Conservation (phyloP, 1,140 invertebrate species). For the Zaprionus vittiger region DNA sequence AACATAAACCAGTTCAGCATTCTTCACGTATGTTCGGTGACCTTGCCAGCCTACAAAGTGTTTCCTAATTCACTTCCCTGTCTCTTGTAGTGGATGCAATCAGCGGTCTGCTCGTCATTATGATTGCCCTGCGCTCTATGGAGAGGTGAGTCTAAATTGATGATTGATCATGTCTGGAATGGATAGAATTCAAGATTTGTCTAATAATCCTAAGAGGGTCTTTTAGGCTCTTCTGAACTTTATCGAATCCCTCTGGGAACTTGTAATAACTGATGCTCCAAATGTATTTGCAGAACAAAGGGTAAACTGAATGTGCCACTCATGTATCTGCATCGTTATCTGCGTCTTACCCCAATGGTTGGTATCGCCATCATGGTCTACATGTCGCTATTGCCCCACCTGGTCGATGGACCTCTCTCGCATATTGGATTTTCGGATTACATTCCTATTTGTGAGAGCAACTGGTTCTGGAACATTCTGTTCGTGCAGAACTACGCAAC, state of each 20-base stretch:
- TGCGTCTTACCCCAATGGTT: constrained; percentile 70
- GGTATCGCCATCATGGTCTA: constrained; percentile 57
- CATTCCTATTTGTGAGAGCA: constrained; percentile 22
- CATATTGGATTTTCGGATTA: constrained; percentile 64
- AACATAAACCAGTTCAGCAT: constrained; percentile 48
- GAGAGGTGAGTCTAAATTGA: constrained; percentile 85
- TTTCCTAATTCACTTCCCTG: not conserved
- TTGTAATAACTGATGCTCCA: no score
- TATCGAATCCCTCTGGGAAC: no score
- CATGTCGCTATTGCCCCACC: constrained; percentile 43
- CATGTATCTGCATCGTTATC: constrained; percentile 76
- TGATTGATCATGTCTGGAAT: no score
- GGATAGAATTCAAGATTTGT: no score
- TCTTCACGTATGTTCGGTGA: constrained; percentile 1
- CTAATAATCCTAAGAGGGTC: no score
- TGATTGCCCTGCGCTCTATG: constrained; percentile 87
- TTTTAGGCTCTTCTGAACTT: no score
- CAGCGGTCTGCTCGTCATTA: constrained; percentile 88
- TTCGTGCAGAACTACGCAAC: constrained; percentile 70
- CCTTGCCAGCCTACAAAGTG: not conserved
- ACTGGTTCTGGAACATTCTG: constrained; percentile 60
- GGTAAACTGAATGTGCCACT: constrained; percentile 67
- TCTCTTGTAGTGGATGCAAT: constrained; percentile 66
- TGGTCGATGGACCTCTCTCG: constrained; percentile 56
- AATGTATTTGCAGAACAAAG: constrained; percentile 29